Percentiles rank a stretch among this genome's conserved stretches.
phyloP scores from a whole-genome alignment of 2,113 vertebrate species.

The Macrotus californicus region DNA sequence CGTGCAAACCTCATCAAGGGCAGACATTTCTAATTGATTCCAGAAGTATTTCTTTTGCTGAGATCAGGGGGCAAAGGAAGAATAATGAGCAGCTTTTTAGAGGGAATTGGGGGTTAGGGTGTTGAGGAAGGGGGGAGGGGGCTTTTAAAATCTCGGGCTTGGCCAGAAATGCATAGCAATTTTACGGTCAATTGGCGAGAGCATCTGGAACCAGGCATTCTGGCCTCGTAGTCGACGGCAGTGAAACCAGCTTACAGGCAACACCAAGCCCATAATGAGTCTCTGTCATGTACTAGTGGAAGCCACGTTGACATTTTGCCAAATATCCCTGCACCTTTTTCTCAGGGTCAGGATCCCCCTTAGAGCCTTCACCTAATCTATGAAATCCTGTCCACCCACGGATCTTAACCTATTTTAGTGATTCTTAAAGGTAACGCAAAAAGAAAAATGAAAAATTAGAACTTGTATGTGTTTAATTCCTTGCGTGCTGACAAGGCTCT shows the following conservation, averaged over 20 bases:
- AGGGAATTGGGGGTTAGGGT: conserved; percentile 77
- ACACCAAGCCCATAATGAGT: conserved; percentile 78
- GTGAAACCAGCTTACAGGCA: conserved; percentile 83
- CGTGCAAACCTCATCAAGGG: conserved; percentile 96
- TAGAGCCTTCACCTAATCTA: conserved; percentile 61
- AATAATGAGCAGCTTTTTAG: conserved; percentile 89
- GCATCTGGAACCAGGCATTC: conserved; percentile 96
- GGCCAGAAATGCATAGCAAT: conserved; percentile 91
- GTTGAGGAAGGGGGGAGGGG: conserved; percentile 75
- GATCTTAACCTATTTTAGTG: conserved; percentile 16
- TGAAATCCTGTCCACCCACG: conserved; percentile 48
- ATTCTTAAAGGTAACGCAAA: conserved; percentile 48
- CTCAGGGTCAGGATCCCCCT: conserved; percentile 69
- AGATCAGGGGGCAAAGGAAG: conserved; percentile 83
- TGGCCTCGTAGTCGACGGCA: conserved; percentile 79
- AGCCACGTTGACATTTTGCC: conserved; percentile 75
- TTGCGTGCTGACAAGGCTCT: conserved; percentile 72
- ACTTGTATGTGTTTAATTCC: conserved; percentile 67
- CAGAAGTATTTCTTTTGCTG: conserved; percentile 88
- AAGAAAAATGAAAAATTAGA: conserved; percentile 57
- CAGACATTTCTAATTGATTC: conserved; percentile 97
- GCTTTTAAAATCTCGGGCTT: conserved; percentile 87
- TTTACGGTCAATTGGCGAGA: conserved; percentile 97
- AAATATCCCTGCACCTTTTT: conserved; percentile 71
- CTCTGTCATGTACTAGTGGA: conserved; percentile 79